Evolutionary conservation across 2,797 vertebrate genomes (phyloP).

Genomic region (Peromyscus aztecus): DNA sequence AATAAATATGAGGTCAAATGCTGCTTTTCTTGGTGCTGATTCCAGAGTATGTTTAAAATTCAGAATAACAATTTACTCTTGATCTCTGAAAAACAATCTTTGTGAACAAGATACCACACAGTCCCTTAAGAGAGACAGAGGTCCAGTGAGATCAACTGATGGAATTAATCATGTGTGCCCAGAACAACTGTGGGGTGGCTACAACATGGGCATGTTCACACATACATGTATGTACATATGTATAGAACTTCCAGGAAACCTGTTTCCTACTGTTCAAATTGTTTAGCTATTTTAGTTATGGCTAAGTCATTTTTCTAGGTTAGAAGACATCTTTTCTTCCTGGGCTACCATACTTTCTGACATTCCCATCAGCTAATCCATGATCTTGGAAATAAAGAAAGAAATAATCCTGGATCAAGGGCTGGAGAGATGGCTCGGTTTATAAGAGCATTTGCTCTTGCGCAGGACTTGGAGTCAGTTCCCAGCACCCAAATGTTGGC

Average conservation of each 20-base stretch:
- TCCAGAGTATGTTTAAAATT: conserved; percentile 36
- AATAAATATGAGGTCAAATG: conserved; percentile 32
- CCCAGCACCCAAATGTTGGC: background rate
- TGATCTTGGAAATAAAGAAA: background rate
- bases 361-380: background rate
- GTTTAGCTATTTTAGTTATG: background rate
- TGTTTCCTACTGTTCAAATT: background rate
- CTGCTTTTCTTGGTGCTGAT: background rate
- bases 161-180: background rate
- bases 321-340: background rate
- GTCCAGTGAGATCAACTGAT: background rate
- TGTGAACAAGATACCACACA: background rate
- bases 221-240: background rate
- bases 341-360: background rate
- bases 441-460: background rate
- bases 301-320: background rate
- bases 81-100: background rate
- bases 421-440: background rate
- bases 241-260: background rate
- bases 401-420: background rate
- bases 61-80: conserved; percentile 39
- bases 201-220: background rate
- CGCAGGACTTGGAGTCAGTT: background rate
- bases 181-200: background rate
- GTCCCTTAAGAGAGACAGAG: background rate